Conservation (phyloP, 2,888 invertebrate species). For the Hermodice carunculata region DNA sequence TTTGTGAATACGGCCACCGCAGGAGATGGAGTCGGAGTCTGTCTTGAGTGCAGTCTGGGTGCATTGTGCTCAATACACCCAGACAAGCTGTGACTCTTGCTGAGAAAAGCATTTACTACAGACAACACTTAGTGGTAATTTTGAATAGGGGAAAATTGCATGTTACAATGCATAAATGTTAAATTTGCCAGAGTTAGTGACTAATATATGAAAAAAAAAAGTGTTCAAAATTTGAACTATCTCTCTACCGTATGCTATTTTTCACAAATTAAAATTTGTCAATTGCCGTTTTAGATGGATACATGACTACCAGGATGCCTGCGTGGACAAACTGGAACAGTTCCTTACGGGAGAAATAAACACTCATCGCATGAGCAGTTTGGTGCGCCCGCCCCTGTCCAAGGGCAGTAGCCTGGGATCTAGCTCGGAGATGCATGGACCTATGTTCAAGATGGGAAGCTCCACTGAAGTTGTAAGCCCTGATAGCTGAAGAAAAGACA, state of each 20-base stretch:
- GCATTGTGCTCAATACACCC: too few relatives aligned
- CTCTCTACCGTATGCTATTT: background rate
- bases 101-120: too few relatives aligned
- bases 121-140: too few relatives aligned
- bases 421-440: background rate
- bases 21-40: too few relatives aligned
- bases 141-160: too few relatives aligned
- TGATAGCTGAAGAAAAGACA: too few relatives aligned
- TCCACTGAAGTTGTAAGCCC: background rate
- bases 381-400: slow-evolving; percentile 19
- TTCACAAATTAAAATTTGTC: background rate
- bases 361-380: slow-evolving; percentile 5
- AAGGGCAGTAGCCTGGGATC: slow-evolving; percentile 27
- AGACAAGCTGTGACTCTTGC: too few relatives aligned
- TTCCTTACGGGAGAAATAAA: slow-evolving; percentile 77
- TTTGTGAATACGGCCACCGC: too few relatives aligned
- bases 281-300: slow-evolving; percentile 79
- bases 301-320: slow-evolving; percentile 99
- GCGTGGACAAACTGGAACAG: slow-evolving; percentile 98
- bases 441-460: background rate
- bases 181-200: too few relatives aligned
- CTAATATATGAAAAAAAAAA: background rate
- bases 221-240: background rate
- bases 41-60: too few relatives aligned
- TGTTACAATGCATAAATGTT: too few relatives aligned